Evolutionary conservation across 2,888 invertebrate species (phyloP).

Genomic region (Liodrosophila aerea): DNA sequence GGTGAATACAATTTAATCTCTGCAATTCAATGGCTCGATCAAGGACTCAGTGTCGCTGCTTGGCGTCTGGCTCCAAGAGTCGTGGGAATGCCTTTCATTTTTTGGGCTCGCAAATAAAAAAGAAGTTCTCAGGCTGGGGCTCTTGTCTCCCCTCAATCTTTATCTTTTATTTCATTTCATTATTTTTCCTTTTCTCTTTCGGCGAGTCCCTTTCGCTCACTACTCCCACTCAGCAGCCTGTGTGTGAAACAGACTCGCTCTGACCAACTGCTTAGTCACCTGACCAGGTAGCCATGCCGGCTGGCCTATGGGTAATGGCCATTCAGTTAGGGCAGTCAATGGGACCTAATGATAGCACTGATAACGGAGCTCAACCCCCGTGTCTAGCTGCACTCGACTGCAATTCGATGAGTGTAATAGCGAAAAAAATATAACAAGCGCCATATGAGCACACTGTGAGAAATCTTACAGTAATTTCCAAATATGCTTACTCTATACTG

Average conservation of each 20-base stretch:
- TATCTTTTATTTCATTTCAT: slow-evolving; percentile 31
- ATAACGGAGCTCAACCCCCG: slow-evolving; percentile 36
- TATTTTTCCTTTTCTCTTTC: slow-evolving; percentile 9
- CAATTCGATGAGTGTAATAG: neutral
- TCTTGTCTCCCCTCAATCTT: slow-evolving; percentile 59
- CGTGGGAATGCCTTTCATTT: slow-evolving; percentile 49
- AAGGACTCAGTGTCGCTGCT: slow-evolving; percentile 44
- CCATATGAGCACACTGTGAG: too few relatives aligned
- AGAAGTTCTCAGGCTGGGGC: slow-evolving; percentile 46
- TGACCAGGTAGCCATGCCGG: slow-evolving; percentile 37
- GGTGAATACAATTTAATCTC: slow-evolving; percentile 33
- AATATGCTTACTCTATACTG: too few relatives aligned
- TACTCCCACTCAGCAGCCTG: slow-evolving; percentile 46
- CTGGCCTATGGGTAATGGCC: slow-evolving; percentile 30
- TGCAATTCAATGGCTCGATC: slow-evolving; percentile 15
- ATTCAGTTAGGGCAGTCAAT: slow-evolving; percentile 4
- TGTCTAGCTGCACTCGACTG: slow-evolving; percentile 12
- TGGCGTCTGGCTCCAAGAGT: slow-evolving; percentile 62
- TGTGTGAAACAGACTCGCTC: slow-evolving; percentile 19
- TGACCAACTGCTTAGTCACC: slow-evolving; percentile 38
- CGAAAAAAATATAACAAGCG: too few relatives aligned
- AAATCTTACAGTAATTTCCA: too few relatives aligned
- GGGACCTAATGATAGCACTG: slow-evolving; percentile 17
- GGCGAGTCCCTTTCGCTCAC: slow-evolving; percentile 2
- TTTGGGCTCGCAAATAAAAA: slow-evolving; percentile 6